Evolutionary conservation across 1,140 invertebrate species (phyloP).

Genomic region (Oppia nitens): DNA sequence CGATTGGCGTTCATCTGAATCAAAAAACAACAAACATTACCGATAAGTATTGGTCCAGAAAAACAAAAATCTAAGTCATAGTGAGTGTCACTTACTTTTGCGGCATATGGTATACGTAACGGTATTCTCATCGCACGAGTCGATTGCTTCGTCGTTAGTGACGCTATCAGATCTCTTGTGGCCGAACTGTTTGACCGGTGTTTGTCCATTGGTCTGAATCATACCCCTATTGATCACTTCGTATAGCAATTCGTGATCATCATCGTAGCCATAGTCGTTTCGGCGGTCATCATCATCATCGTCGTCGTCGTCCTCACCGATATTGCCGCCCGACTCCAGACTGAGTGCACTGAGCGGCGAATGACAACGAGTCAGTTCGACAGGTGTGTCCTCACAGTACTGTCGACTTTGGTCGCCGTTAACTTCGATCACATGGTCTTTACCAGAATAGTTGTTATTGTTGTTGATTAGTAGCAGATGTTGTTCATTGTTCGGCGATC

Average conservation of each 20-base stretch:
- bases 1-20: too few species aligned
- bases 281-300: too few species aligned
- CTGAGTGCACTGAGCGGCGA: conserved; percentile 1
- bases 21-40: too few species aligned
- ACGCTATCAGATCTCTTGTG: neutral
- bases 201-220: neutral
- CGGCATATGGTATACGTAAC: neutral
- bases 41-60: too few species aligned
- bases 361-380: conserved; percentile 4
- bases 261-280: too few species aligned
- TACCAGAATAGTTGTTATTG: neutral
- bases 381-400: conserved; percentile 1
- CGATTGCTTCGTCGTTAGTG: neutral
- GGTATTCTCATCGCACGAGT: neutral
- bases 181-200: too few species aligned
- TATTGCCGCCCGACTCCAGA: neutral
- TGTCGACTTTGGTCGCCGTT: neutral
- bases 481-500: neutral
- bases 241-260: neutral
- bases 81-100: neutral
- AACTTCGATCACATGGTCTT: neutral
- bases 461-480: neutral
- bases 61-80: neutral
- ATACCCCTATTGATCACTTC: neutral
- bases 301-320: too few species aligned